Conservation (phyloP, 2,797 vertebrate species). For the Gallinago solitaria region DNA sequence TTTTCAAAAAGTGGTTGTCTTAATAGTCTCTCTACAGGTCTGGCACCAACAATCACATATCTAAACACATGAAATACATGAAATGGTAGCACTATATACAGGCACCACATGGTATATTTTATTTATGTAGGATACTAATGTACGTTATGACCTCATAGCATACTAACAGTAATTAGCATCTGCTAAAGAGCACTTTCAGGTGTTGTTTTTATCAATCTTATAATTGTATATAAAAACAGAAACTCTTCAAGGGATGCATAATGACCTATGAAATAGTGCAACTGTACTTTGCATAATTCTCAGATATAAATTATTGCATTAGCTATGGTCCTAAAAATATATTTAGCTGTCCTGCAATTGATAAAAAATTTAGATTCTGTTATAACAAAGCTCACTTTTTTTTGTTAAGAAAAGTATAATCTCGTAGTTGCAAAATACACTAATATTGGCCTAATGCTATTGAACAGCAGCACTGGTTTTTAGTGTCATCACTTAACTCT, state of each 20-base stretch:
- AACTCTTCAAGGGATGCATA: neutral
- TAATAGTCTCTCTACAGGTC: neutral
- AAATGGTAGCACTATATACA: neutral
- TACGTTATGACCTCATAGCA: neutral
- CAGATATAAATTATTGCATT: neutral
- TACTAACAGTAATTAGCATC: neutral
- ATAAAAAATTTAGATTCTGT: slow-evolving; percentile 1
- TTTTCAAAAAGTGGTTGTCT: neutral
- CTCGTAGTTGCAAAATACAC: neutral
- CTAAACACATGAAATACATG: neutral
- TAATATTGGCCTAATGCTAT: neutral
- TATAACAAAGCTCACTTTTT: neutral
- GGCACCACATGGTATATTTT: neutral
- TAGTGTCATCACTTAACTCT: neutral
- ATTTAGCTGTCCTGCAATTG: neutral
- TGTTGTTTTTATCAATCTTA: neutral
- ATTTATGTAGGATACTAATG: neutral
- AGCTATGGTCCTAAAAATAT: neutral
- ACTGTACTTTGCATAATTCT: neutral
- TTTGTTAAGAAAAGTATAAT: neutral
- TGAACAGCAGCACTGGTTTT: neutral
- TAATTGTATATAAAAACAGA: neutral
- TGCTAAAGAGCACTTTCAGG: neutral
- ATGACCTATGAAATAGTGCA: neutral
- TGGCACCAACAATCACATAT: neutral